Base-by-base conservation (phyloP, 2,113 vertebrate species). In the Chroicocephalus ridibundus region DNA sequence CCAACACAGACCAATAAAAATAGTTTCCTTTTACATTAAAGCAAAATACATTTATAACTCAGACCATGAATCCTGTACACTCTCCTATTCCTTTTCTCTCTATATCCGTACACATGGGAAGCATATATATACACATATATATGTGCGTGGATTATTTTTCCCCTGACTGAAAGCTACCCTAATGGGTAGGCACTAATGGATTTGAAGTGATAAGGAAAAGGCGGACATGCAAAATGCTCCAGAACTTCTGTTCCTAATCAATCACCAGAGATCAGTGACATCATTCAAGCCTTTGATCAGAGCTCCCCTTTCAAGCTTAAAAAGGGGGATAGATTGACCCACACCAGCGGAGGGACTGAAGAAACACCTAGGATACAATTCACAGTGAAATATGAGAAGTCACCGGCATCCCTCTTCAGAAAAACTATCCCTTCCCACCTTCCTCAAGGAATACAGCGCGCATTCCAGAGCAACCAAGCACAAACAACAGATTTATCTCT, bases 211-310 rank as follows among this genome's bases (percentile, higher is more conserved):
- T 98, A 98, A 98, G 89, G 81, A 94, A 97, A 96, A 96, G 83
- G 91, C 83, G 5, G 78, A 84, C 96, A 97, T 88, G 95, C 92
- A 97, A 97, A 98, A 96, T 83, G 95, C 97, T 98, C 97, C 97
- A 96, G 96, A 98, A 98, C 98, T 98, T 98, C 98, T 99, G 99
- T 98, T 99, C 98, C 98, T 98, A 99, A 99, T 99, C 98, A 99
- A 99, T 99, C 99, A 99, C 97, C 98, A 98, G 98, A 99, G 98
- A 99, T 99, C 98, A 98, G 98, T 98, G 98, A 98, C 98, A 98
- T 98, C 98, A 98, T 97, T 98, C 97, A 95, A 97, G 98, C 97
- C 98, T 99, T 99, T 99, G 99, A 99, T 99, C 99, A 98, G 94
- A 96, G 98, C 98, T 99, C 98, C 97, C 98, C 98, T 99, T 99